Evolutionary conservation across 2,888 invertebrate genomes (phyloP).

Genomic region (Rotaria macrura): DNA sequence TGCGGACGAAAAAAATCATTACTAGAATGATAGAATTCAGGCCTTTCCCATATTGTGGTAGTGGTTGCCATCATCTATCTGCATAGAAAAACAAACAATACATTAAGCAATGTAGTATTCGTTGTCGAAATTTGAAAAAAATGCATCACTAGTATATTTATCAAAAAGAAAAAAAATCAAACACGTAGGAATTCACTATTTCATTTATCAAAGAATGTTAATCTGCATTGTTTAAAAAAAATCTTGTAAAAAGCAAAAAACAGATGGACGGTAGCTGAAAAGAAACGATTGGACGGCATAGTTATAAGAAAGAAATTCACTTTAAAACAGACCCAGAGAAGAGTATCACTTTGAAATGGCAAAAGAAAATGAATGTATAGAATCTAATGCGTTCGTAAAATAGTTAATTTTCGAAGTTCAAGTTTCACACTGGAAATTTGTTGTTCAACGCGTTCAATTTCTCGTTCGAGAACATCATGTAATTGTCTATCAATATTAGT

Average conservation of each 20-base stretch:
- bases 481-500: not conserved
- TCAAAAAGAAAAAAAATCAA: not conserved
- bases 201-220: not conserved
- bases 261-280: not conserved
- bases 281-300: not conserved
- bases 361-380: not conserved
- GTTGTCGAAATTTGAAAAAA: not conserved
- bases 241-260: not conserved
- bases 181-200: not conserved
- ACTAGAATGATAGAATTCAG: not conserved
- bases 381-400: not conserved
- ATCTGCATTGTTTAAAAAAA: not conserved
- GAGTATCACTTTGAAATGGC: not conserved
- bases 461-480: not conserved
- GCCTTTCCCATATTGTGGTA: not conserved
- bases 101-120: not conserved
- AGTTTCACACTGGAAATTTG: not conserved
- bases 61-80: not conserved
- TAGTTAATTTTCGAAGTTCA: not conserved
- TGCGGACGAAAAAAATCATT: constrained; percentile 9
- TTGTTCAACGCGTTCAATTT: not conserved
- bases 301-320: not conserved
- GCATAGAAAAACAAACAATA: not conserved
- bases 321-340: not conserved
- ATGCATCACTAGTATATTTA: not conserved